Evolutionary conservation across 2,113 vertebrate genomes (phyloP), one percentile per base, ranked within the genome.

Genomic region (Centrocercus urophasianus): DNA sequence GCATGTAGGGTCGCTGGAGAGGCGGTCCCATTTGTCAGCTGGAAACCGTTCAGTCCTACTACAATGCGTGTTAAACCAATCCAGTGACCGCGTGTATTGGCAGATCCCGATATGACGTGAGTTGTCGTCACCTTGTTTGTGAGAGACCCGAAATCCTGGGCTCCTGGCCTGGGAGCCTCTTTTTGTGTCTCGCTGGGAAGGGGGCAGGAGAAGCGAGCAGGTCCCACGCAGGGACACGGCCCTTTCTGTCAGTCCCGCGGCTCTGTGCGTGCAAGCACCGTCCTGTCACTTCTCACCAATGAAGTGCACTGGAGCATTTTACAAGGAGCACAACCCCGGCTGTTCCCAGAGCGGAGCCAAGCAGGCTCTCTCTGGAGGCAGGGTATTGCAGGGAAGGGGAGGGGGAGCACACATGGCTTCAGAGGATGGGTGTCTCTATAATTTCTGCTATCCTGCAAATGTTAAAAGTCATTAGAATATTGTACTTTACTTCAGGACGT

Each of bases 391-490:
- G 97, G 96, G 97, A 96, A 92, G 93, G 97, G 97, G 96, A 97
- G 96, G 94, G 61, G 94, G 77, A 92, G 77, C 85, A 91, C 83
- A 91, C 86, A 83, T 63, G 88, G 89, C 94, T 96, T 96, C 84
- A 73, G 92, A 97, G 72, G 95, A 94, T 96, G 97, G 95, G 95
- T 96, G 88, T 96, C 94, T 92, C 93, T 95, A 93, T 95, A 83
- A 96, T 97, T 98, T 96, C 96, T 97, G 96, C 97, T 97, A 93
- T 97, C 93, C 96, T 97, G 93, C 98, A 98, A 98, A 98, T 98
- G 97, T 98, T 98, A 98, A 98, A 98, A 98, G 97, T 97, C 96
- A 94, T 94, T 98, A 97, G 78, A 98, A 97, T 98, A 98, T 97
- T 91, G 94, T 97, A 98, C 97, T 98, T 98, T 95, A 97, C 92